Conservation (phyloP, 2,888 invertebrate genomes). For the Bombylius discolor region DNA sequence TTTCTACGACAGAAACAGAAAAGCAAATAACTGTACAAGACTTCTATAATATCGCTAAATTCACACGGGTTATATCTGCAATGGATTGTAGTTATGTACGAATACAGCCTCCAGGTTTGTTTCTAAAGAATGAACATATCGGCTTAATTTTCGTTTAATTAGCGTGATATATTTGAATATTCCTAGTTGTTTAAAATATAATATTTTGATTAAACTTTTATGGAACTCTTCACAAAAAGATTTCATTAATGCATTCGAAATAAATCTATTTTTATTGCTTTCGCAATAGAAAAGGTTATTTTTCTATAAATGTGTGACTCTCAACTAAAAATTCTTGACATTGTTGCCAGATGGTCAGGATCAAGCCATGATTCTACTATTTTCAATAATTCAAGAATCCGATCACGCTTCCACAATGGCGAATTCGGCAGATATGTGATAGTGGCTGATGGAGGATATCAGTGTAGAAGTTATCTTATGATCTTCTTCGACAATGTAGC, state of each 20-base stretch:
- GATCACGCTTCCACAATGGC: not conserved
- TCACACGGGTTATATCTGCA: no score
- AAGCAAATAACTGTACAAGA: not conserved
- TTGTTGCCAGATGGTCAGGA: conserved; percentile 2
- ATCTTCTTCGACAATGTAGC: not conserved
- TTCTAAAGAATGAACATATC: no score
- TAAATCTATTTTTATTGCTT: not conserved
- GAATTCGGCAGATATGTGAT: not conserved
- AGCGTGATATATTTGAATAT: no score
- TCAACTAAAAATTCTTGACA: not conserved
- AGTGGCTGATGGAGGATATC: not conserved
- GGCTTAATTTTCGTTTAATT: no score
- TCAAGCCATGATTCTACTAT: no score
- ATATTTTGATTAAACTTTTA: no score
- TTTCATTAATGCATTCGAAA: no score
- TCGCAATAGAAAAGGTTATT: not conserved
- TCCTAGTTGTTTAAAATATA: no score
- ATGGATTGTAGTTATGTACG: no score
- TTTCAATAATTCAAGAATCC: conserved; percentile 6
- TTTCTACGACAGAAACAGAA: not conserved
- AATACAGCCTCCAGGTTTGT: no score
- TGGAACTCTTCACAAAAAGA: no score
- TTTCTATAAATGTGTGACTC: not conserved
- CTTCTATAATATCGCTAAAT: no score
- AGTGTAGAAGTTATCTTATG: not conserved